Base-by-base conservation (phyloP, 2,888 invertebrate genomes). In the Eupithecia subumbrata region DNA sequence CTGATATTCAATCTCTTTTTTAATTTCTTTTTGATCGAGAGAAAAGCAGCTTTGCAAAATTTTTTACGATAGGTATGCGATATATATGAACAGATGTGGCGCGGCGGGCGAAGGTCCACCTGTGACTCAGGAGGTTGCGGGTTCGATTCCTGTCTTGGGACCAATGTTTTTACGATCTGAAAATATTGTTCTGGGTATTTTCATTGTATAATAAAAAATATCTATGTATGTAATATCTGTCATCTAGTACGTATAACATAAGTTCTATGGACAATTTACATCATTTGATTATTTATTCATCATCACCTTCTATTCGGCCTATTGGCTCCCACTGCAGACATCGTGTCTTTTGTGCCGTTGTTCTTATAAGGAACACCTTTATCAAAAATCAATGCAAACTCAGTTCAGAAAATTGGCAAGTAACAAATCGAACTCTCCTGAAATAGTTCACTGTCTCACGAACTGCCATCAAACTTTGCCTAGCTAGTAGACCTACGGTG, bases 401-500 rank as follows among this genome's bases (percentile, higher is more conserved):
- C 60, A 25, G 22, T 60, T 56, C 11, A 56, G n/a, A 56, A 56
- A 56, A 56, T 56, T 56, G 56, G 22, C 56, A 25, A 22, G 25
- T 22, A 60, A 60, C 60, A 60, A 60, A 64, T 64, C 30, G 9
- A 64, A 64, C 64, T 64, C 18, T 34, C 2, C 34, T 64, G 22
- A 68, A 68, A 68, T 43, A 43, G 40, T 43, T 68, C 43, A 68
- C 43, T 68, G 68, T 68, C 67, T 68, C 22, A 68, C 40, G 16
- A 68, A 45, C 60, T 30, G 67, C 66, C 48, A 43, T 4, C 60
- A 71, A 72, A 72, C 56, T 70, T 72, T 67, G 40, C 40, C 37
- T 63, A 48, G 25, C 69, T 37, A 68, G 71, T 72, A 72, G 43
- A 74, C 60, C 34, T 60, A 73, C n/a, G 5, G 64, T 73, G 69